Base-by-base conservation (phyloP, 2,113 vertebrate genomes). In the Sturnira hondurensis region DNA sequence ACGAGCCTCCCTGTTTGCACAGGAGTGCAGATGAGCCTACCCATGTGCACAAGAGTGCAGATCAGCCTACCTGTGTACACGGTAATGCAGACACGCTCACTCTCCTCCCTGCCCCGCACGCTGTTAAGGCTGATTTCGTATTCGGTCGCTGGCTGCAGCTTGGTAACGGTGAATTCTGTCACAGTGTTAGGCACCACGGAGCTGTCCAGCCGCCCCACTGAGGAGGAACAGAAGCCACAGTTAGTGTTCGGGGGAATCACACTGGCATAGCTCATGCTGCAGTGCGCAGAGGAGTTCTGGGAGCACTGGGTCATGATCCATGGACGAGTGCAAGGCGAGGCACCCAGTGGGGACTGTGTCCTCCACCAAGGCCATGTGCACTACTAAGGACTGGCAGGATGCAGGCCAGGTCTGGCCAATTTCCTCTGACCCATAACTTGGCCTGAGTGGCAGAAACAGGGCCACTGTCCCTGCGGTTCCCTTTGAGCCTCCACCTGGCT, bases 51-150 rank as follows among this genome's bases (percentile, higher is more conserved):
- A 0, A 97, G 99, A 52, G 98, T 99, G 96, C 96, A 99, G 98
- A 99, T 93, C 83, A 98, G 94, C 91, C 97, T 86, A 99, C 99
- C 99, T 99, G 99, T 99, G 97, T 99, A 98, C 0, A 98, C 98
- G 0, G n/a, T n/a, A 50, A 98, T 98, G 96, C 96, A 99, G 98
- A 99, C 10, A 4, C 98, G 96, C 91, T 99, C 99, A 1, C 99
- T 99, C 97, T 99, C 99, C 94, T 99, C 99, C 77, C 98, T 98
- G 91, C 99, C 99, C 47, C 98, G 98, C 94, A 99, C 98, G 0
- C 99, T 99, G 83, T 98, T 99, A 96, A 99, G 89, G 89, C 95
- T 99, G 26, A 99, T 99, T 96, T 99, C 98, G 0, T 99, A 99
- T 96, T 99, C 99, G 0, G 99, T 99, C 36, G 99, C 99, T 0